Evolutionary conservation across 64 coral and sea anemone species (phyloP).

Genomic region (Pocillopora damicornis): DNA sequence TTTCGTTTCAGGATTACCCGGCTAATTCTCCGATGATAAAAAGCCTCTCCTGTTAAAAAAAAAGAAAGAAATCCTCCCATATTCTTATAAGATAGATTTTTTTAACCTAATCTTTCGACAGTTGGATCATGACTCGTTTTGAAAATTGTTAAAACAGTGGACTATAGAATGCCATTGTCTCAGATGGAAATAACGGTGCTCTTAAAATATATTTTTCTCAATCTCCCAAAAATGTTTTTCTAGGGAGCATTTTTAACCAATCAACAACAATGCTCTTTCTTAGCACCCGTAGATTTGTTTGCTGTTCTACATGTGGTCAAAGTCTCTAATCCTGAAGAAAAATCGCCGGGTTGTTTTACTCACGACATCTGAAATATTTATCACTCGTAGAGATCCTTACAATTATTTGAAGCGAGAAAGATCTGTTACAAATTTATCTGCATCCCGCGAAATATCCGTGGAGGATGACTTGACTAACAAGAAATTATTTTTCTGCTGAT

Average conservation of each 20-base stretch:
- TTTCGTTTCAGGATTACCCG: no score
- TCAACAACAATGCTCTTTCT: background rate
- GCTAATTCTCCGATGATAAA: no score
- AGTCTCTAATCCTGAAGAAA: background rate
- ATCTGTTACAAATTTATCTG: background rate
- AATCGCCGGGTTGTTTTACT: background rate
- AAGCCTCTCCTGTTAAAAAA: no score
- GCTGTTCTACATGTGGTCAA: background rate
- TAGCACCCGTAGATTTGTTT: background rate
- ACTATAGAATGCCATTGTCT: no score
- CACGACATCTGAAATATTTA: constrained; percentile 26
- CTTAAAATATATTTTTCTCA: background rate
- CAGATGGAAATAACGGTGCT: no score
- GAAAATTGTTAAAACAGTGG: no score
- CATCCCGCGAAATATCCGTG: background rate
- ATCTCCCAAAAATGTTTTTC: background rate
- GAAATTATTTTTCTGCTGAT: constrained; percentile 11
- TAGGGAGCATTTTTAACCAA: background rate
- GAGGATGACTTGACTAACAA: background rate
- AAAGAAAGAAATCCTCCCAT: no score
- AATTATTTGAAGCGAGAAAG: background rate
- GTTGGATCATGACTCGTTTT: no score
- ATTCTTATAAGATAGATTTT: no score
- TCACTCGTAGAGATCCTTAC: background rate
- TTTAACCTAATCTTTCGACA: no score